These are phyloP conservation scores for Aplidium turbinatum DNA, from an alignment of 23 tunicate species.

Conservation along the genomic window DNA sequence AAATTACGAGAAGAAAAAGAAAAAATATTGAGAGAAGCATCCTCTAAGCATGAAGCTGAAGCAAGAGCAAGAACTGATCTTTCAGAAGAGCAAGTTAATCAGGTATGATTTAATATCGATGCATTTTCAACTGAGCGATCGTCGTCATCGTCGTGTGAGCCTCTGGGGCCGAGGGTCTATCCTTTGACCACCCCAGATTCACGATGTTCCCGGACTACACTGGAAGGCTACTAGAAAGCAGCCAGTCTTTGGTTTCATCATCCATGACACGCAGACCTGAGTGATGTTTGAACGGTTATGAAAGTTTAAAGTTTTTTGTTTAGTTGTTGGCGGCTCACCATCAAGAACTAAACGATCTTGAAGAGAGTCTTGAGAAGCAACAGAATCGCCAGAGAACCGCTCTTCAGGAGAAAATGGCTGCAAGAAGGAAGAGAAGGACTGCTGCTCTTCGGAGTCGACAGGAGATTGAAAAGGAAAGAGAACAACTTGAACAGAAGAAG, in stretches of 20 bases:
- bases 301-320: background rate
- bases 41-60: constrained; percentile 89
- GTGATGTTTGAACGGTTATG: too few relatives aligned
- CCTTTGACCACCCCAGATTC: too few relatives aligned
- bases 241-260: too few relatives aligned
- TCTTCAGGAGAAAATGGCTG: constrained; percentile 74
- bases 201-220: too few relatives aligned
- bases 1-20: constrained; percentile 75
- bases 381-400: constrained; percentile 74
- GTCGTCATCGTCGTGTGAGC: too few relatives aligned
- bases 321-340: constrained; percentile 92
- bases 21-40: constrained; percentile 50
- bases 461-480: constrained; percentile 75
- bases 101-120: too few relatives aligned
- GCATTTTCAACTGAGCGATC: too few relatives aligned
- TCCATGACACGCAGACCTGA: too few relatives aligned
- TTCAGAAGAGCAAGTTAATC: constrained; percentile 71
- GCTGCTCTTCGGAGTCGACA: constrained; percentile 47
- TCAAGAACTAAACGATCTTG: constrained; percentile 83
- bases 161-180: too few relatives aligned
- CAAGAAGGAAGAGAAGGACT: constrained; percentile 65
- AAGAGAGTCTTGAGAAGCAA: constrained; percentile 46
- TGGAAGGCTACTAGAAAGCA: too few relatives aligned
- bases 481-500: constrained; percentile 72
- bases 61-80: constrained; percentile 80